Evolutionary conservation across 2,888 invertebrate species (phyloP).

Genomic region (Tenthredo scrophulariae): DNA sequence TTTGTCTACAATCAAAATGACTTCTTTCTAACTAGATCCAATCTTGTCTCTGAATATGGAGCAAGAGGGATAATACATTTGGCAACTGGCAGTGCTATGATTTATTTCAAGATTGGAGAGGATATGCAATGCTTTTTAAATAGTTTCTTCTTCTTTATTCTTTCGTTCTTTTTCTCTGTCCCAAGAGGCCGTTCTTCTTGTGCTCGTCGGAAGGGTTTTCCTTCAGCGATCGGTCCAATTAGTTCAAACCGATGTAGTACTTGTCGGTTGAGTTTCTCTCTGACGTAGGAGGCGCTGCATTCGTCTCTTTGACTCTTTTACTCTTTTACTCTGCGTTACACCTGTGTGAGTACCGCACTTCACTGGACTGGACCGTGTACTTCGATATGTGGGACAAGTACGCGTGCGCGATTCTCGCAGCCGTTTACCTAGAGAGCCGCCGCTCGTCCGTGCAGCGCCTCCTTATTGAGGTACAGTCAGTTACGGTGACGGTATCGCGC

Average conservation of each 20-base stretch:
- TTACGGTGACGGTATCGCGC: constrained; percentile 48
- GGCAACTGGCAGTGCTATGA: neutral
- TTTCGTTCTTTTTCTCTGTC: neutral
- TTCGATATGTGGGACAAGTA: constrained; percentile 22
- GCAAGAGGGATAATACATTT: neutral
- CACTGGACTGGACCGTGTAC: neutral
- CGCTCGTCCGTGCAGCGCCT: constrained; percentile 25
- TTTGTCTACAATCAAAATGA: neutral
- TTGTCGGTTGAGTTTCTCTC: constrained; percentile 2
- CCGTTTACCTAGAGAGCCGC: constrained; percentile 34
- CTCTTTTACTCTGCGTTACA: neutral
- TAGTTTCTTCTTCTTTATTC: neutral
- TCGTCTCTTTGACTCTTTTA: constrained; percentile 16
- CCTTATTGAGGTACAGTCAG: constrained; percentile 52
- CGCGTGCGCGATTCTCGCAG: constrained; percentile 15
- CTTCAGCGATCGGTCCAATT: constrained; percentile 35
- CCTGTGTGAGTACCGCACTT: constrained; percentile 10
- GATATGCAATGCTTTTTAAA: neutral
- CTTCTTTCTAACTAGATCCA: neutral
- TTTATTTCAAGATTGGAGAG: neutral
- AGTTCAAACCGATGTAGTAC: constrained; percentile 28
- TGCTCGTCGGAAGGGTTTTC: constrained; percentile 12
- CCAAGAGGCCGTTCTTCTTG: neutral
- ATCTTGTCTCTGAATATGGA: neutral
- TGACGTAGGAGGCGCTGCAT: constrained; percentile 30